Evolutionary conservation across 2,888 invertebrate species (phyloP), one percentile per base, ranked within the genome.

Genomic region (Lasioglossum marginatum): DNA sequence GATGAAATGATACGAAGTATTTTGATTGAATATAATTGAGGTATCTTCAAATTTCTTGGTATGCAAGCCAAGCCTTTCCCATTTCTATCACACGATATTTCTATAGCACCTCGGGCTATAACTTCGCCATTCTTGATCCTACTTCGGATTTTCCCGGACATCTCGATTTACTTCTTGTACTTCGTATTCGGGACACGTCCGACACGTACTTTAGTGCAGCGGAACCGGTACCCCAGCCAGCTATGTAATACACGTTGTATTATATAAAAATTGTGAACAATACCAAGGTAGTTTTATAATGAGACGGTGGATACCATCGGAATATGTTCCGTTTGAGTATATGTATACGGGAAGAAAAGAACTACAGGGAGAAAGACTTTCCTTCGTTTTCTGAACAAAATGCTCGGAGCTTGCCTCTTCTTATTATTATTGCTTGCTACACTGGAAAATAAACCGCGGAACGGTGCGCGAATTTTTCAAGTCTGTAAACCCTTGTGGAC

Each of bases 81-180:
- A 16, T 66, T 34, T 34, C 34, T 23, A 68, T 12, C 10, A 12
- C 8, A 4, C 37, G 19, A 37, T 4, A 68, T 68, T 68, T 37
- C 68, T 37, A 68, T 68, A 37, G 12, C 52, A 27, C 12, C 31
- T 19, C 5, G 27, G 19, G 74, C 68, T 40, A 48, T 48, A 79
- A 68, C 37, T 60, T 60, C 12, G 45, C 68, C 23, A n/a, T 45
- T 60, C 4, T 45, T 23, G 43, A 23, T 27, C 16, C 57, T n/a
- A 45, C 40, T 45, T 63, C 5, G 27, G 70, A 71, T 75, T 43
- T 48, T 16, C n/a, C 14, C 16, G 19, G 74, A 71, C 48, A 43
- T 75, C 70, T 71, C 82, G 60, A 82, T 82, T 82, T 82, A 74
- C 60, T 74, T 70, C 70, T 60, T 19, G 31, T 6, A 48, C 37